These are phyloP conservation scores for Huso huso DNA, from an alignment of 2,797 vertebrate genomes.

Conservation along the genomic window DNA sequence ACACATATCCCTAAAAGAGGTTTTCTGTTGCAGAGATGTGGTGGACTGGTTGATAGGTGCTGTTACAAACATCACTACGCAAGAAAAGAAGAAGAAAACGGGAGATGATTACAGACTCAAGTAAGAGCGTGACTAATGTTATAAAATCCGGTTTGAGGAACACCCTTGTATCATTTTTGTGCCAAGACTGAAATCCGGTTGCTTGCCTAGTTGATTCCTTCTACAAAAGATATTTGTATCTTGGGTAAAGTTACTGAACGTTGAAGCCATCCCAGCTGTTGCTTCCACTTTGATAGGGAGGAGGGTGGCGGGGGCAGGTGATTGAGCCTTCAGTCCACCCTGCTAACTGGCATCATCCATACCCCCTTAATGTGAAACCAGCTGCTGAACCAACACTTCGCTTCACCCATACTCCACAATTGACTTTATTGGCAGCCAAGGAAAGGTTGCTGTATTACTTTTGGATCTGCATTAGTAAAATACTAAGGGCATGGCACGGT, in stretches of 20 bases:
- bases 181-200: constrained; percentile 57
- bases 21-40: constrained; percentile 63
- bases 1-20: not conserved
- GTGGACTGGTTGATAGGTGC: constrained; percentile 74
- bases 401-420: too few relatives aligned
- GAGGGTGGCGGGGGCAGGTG: too few relatives aligned
- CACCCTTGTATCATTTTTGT: constrained; percentile 9
- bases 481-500: constrained; percentile 36
- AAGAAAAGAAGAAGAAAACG: constrained; percentile 20
- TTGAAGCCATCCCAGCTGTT: too few relatives aligned
- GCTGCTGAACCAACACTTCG: too few relatives aligned
- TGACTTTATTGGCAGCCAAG: too few relatives aligned
- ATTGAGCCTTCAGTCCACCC: too few relatives aligned
- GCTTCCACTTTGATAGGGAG: too few relatives aligned
- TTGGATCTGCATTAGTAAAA: constrained; percentile 66
- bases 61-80: constrained; percentile 47
- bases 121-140: constrained; percentile 29
- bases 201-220: constrained; percentile 66
- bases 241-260: too few relatives aligned
- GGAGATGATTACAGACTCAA: constrained; percentile 44
- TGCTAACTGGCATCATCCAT: too few relatives aligned
- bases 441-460: too few relatives aligned
- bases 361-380: too few relatives aligned
- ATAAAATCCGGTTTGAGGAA: not conserved
- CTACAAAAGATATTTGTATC: too few relatives aligned